Evolutionary conservation across 2,113 vertebrate species (phyloP), one percentile per base, ranked within the genome.

Genomic region (Gambusia holbrooki): DNA sequence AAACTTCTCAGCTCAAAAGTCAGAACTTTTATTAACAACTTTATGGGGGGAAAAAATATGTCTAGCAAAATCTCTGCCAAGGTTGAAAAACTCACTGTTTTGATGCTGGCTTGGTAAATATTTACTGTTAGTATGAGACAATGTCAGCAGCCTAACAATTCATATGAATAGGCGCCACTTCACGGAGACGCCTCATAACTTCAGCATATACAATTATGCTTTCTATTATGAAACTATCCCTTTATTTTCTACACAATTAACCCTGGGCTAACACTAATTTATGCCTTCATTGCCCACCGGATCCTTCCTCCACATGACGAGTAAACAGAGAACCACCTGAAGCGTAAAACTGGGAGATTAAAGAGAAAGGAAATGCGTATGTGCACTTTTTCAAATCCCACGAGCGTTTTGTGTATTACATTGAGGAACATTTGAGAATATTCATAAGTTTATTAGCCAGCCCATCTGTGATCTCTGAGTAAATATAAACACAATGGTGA

Each of bases 201-300:
- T 78, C 65, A 65, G 72, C 71, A 29, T 60, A 62, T 51, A 51
- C 70, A 73, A 77, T 80, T 74, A 83, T 58, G 67, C 67, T 51
- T 69, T 69, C 27, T 54, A 32, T 83, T 71, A 76, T 79, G 76
- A 80, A 74, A 76, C 67, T 71, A 75, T 54, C 65, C 61, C 63
- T 74, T 76, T 82, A 82, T 84, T 87, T 88, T 77, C 73, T 78
- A 80, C 78, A 79, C 69, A 87, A 89, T 89, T 85, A 91, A 91
- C 87, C 84, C 76, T 80, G 69, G 71, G 78, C 69, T 90, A 83
- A 82, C 78, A 69, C 80, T 82, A 84, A 89, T 89, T 85, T 86
- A 86, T 81, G 74, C 71, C 64, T 83, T 71, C 80, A 74, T 69
- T 84, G 66, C 48, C 80, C 78, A 84, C 78, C 71, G 60, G 68